Evolutionary conservation across 2,113 vertebrate species (phyloP).

Genomic region (Isurus oxyrinchus): DNA sequence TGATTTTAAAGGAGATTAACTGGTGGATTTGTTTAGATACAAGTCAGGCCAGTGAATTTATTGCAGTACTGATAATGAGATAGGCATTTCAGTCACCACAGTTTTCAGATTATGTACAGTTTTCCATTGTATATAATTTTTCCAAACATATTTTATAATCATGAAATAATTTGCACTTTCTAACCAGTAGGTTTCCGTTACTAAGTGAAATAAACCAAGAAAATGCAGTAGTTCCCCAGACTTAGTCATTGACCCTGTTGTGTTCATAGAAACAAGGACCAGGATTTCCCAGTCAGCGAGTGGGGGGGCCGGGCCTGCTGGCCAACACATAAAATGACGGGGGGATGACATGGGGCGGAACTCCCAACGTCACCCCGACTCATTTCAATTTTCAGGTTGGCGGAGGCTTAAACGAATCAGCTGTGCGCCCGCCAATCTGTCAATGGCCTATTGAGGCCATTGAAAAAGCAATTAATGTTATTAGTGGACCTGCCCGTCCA

Average conservation of each 20-base stretch:
- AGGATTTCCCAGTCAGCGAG: too few relatives aligned
- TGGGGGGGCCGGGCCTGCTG: too few relatives aligned
- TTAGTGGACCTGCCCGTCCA: too few relatives aligned
- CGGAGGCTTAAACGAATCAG: too few relatives aligned
- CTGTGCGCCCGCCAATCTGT: too few relatives aligned
- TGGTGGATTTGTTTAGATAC: neutral
- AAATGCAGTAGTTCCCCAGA: neutral
- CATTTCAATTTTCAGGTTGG: too few relatives aligned
- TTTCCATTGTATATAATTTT: neutral
- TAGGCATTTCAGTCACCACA: neutral
- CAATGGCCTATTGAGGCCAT: too few relatives aligned
- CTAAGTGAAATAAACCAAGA: neutral
- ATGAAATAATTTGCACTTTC: neutral
- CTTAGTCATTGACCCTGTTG: neutral
- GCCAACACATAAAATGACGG: too few relatives aligned
- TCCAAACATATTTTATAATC: neutral
- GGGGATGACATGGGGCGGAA: too few relatives aligned
- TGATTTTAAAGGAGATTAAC: neutral
- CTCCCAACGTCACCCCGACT: too few relatives aligned
- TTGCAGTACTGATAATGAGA: neutral
- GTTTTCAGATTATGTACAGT: neutral
- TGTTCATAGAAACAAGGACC: neutral
- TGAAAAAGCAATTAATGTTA: too few relatives aligned
- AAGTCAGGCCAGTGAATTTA: neutral
- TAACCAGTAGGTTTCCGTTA: neutral